Evolutionary conservation across 2,888 invertebrate species (phyloP).

Genomic region (Dexiosoma caninum): DNA sequence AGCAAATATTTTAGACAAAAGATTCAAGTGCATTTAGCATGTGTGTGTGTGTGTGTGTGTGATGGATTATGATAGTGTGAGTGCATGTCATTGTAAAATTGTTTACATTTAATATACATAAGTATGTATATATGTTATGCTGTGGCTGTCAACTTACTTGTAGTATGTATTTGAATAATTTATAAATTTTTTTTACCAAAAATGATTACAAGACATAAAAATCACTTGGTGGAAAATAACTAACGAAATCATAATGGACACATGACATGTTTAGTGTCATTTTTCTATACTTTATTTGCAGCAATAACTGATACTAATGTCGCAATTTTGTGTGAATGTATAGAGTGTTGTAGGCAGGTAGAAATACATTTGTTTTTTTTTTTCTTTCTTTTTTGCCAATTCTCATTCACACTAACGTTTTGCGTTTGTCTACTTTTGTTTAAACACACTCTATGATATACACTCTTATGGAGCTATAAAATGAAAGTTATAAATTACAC

Average conservation of each 20-base stretch:
- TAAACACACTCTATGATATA: background rate
- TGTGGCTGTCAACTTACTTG: background rate
- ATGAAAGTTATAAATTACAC: slow-evolving; percentile 53
- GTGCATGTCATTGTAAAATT: background rate
- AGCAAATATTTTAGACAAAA: slow-evolving; percentile 43
- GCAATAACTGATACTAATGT: slow-evolving; percentile 4
- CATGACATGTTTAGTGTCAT: slow-evolving; percentile 19
- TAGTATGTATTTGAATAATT: too few species aligned
- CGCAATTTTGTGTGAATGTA: background rate
- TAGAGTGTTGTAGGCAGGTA: background rate
- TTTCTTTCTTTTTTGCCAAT: background rate
- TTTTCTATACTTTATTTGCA: background rate
- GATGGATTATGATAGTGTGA: background rate
- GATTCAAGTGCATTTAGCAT: slow-evolving; percentile 55
- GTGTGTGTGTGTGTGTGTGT: background rate
- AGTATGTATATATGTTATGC: background rate
- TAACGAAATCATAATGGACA: slow-evolving; percentile 2
- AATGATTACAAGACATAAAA: slow-evolving; percentile 22
- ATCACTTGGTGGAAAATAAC: background rate
- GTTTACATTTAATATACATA: slow-evolving; percentile 1
- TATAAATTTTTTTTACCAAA: background rate
- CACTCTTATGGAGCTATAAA: slow-evolving; percentile 31
- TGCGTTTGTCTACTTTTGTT: background rate
- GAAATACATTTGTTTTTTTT: slow-evolving; percentile 3
- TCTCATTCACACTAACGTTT: background rate